Evolutionary conservation across 2,888 invertebrate species (phyloP).

Genomic region (Biston stratarius): DNA sequence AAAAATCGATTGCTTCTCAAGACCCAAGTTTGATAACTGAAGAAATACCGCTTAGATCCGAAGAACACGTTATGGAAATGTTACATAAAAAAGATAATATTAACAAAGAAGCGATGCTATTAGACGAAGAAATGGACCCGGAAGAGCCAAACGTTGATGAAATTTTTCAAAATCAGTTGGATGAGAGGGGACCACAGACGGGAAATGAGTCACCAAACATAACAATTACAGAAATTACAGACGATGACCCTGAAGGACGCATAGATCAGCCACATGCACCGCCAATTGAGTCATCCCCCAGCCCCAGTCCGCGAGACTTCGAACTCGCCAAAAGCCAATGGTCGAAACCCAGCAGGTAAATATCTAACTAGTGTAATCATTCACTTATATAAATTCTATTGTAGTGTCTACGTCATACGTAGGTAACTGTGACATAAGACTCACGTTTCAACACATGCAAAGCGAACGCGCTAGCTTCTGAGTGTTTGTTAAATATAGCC

Average conservation of each 20-base stretch:
- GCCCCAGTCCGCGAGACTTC: slow-evolving; percentile 71
- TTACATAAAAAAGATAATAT: slow-evolving; percentile 69
- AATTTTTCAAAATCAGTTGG: slow-evolving; percentile 76
- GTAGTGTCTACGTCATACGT: slow-evolving; percentile 52
- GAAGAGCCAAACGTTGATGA: slow-evolving; percentile 80
- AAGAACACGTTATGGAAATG: slow-evolving; percentile 80
- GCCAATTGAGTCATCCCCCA: slow-evolving; percentile 78
- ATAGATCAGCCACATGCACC: slow-evolving; percentile 59
- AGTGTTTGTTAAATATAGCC: slow-evolving; percentile 82
- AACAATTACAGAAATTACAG: slow-evolving; percentile 81
- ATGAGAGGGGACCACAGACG: slow-evolving; percentile 64
- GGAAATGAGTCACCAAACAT: slow-evolving; percentile 75
- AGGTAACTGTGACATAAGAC: slow-evolving; percentile 74
- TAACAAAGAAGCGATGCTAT: slow-evolving; percentile 70
- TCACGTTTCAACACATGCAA: slow-evolving; percentile 74
- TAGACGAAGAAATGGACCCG: slow-evolving; percentile 75
- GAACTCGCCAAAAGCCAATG: slow-evolving; percentile 69
- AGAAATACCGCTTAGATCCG: slow-evolving; percentile 67
- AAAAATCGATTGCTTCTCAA: slow-evolving; percentile 78
- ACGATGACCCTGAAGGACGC: slow-evolving; percentile 66
- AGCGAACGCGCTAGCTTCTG: slow-evolving; percentile 82
- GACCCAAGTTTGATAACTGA: slow-evolving; percentile 81
- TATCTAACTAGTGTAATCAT: slow-evolving; percentile 46
- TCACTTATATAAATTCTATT: slow-evolving; percentile 41
- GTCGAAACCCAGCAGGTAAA: slow-evolving; percentile 84